Evolutionary conservation across 2,113 vertebrate genomes (phyloP), one percentile per base, ranked within the genome.

Genomic region (Abramis brama): DNA sequence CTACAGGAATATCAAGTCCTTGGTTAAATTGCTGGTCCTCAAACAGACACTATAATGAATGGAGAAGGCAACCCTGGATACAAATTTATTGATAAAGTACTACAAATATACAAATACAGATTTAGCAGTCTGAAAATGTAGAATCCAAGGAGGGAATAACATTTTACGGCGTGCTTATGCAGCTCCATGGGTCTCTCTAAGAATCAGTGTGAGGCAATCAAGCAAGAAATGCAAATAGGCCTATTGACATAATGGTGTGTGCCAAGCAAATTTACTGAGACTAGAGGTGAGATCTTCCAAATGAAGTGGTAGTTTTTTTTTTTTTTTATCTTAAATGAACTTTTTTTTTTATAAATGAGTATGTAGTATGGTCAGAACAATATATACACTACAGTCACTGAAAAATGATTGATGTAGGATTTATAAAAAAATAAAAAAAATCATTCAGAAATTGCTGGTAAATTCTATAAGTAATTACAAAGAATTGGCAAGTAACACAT

Each of bases 271-370:
- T 39, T 11, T 74, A 80, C 52, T 43, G 82, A 57, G 43, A 71
- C 47, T 23, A 17, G 30, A 52, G n/a, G 39, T 76, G 33, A 60
- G 27, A 55, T 19, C 21, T 62, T 36, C 21, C 27, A 45, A 78
- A n/a, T 64, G 9, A 70, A 74, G 12, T 25, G 7, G 23, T 9
- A 2, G 7, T 6, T 9, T 0, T 39, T 7, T 9, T 0, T 39
- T 7, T 43, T 70, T 80, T 62, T 21, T 19, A 36, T 45, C 59
- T 33, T 55, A 81, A 85, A 81, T 25, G 7, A n/a, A n/a, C n/a
- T n/a, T n/a, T n/a, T n/a, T 30, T 33, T 33, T 85, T 30, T 81
- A 70, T 52, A 80, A 76, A 68, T 84, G 43, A 81, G 30, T 43
- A 5, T 45, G 5, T 9, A 21, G 17, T 7, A 70, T 21, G 30